phyloP scores from a whole-genome alignment of 92 coral and sea anemone genomes.

The Bergia sp. region DNA sequence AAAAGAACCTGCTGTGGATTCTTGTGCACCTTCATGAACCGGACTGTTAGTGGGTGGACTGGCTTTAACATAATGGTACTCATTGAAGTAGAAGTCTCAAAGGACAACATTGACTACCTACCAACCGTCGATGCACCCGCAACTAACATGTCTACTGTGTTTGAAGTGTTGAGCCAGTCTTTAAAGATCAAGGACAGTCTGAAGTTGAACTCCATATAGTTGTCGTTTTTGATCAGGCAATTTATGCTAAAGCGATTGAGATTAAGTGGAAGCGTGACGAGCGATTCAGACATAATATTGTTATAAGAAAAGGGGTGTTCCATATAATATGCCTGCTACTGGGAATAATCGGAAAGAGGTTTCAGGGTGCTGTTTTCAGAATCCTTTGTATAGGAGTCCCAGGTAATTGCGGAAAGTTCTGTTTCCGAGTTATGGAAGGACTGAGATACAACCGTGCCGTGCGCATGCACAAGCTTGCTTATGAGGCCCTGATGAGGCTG shows the following conservation, averaged over 20 bases:
- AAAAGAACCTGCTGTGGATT: constrained; percentile 51
- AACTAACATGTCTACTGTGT: constrained; percentile 52
- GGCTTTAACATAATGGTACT: constrained; percentile 48
- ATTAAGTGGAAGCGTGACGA: constrained; percentile 43
- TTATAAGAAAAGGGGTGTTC: constrained; percentile 43
- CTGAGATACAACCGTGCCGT: constrained; percentile 37
- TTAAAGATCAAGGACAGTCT: constrained; percentile 24
- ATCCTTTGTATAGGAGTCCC: constrained; percentile 33
- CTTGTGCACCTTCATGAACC: constrained; percentile 45
- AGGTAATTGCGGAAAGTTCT: constrained; percentile 40
- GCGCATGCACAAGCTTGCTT: constrained; percentile 45
- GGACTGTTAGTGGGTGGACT: constrained; percentile 45
- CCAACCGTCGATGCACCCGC: constrained; percentile 54
- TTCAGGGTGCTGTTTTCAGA: constrained; percentile 48
- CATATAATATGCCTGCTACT: constrained; percentile 45
- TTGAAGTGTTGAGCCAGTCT: constrained; percentile 8
- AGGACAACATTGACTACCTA: constrained; percentile 50
- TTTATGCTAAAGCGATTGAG: constrained; percentile 47
- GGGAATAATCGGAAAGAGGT: constrained; percentile 51
- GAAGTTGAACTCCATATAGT: constrained; percentile 19
- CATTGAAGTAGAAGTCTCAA: constrained; percentile 27
- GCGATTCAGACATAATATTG: constrained; percentile 25
- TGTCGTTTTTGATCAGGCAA: constrained; percentile 38
- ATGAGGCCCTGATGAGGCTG: constrained; percentile 46
- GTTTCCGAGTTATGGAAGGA: constrained; percentile 29